phyloP scores from a whole-genome alignment of 2,888 invertebrate genomes.

The Himalopsyche tibetana region DNA sequence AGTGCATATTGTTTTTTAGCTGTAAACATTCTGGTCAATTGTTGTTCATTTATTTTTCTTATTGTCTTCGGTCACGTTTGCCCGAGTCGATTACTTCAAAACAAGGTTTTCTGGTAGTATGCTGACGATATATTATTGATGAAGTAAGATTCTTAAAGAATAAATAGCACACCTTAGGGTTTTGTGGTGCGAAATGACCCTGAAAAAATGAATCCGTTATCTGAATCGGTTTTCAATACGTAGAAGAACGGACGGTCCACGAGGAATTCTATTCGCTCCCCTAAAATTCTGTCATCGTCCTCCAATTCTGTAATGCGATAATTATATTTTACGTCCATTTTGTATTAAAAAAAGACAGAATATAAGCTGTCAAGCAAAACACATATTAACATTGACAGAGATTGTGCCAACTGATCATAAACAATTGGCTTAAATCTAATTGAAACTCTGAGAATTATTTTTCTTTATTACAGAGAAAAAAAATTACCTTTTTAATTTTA shows the following conservation, averaged over 20 bases:
- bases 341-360: background rate
- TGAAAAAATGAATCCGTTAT: background rate
- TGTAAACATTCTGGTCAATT: too few relatives aligned
- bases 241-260: background rate
- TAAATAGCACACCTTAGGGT: background rate
- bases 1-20: too few relatives aligned
- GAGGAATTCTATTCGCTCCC: background rate
- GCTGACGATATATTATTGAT: too few relatives aligned
- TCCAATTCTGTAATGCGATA: background rate
- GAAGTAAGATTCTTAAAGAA: too few relatives aligned
- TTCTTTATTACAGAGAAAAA: too few relatives aligned
- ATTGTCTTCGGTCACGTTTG: too few relatives aligned
- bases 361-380: background rate
- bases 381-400: background rate
- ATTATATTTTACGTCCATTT: background rate
- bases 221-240: background rate
- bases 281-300: background rate
- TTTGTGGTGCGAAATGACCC: background rate
- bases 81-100: too few relatives aligned
- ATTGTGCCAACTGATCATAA: background rate
- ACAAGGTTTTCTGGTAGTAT: background rate
- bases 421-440: too few relatives aligned
- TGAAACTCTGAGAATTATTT: too few relatives aligned
- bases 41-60: too few relatives aligned
- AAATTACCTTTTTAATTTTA: too few relatives aligned